Evolutionary conservation across 2,113 vertebrate species (phyloP), one percentile per base, ranked within the genome.

Genomic region (Cyanistes caeruleus): DNA sequence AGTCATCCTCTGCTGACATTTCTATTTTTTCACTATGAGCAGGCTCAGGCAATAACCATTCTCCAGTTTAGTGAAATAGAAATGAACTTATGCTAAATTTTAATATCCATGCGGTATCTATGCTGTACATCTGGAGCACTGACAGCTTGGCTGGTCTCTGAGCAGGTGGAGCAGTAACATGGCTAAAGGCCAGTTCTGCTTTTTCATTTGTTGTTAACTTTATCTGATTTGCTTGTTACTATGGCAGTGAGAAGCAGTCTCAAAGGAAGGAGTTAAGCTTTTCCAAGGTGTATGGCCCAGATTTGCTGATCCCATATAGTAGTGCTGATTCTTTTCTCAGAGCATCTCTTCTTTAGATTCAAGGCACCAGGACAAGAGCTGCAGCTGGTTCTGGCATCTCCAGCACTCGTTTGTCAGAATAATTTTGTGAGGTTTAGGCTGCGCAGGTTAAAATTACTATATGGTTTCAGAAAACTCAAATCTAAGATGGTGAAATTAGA

Each of bases 81-180:
- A 97, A 87, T 90, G 18, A 91, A 92, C 37, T 81, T 20, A 51
- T 55, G 23, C 62, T 84, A 69, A 67, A 79, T 93, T 93, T 87
- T 87, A 93, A 44, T 92, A 87, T 69, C 60, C 58, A 92, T 43
- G 43, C 43, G 15, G 43, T 43, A 43, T 49, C 73, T 93, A 33
- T 86, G 35, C 0, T 0, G 37, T 87, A 73, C 68, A 68, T 95
- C 55, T 97, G 95, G 70, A 96, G 35, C 59, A 60, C 51, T 90
- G 85, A 86, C 79, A 90, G 82, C 82, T 92, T 70, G 73, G 20
- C 82, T 74, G 27, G 52, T 88, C 84, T 95, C 76, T 91, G 25
- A 56, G 37, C 90, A 95, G 84, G 89, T 92, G 56, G 73, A 87
- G 70, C 72, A n/a, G 60, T 49, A 74, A 51, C 53, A 74, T 8